Percentiles rank a stretch among this genome's conserved stretches.
Evolutionary conservation across 2,797 vertebrate genomes (phyloP).

Genomic region (Eulemur mongoz): DNA sequence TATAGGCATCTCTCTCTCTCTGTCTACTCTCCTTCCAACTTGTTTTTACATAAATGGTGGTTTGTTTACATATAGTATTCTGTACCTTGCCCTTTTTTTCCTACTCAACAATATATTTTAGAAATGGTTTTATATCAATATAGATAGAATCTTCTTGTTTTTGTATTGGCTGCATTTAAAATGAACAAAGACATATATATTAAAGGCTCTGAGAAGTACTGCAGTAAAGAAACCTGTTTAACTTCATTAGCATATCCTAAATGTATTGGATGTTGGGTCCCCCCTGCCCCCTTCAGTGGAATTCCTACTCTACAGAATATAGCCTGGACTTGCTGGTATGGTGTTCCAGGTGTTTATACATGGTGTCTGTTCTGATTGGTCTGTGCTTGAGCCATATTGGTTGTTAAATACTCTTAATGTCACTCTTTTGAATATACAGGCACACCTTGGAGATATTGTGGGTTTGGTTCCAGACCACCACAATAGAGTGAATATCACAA

Average conservation of each 20-base stretch:
- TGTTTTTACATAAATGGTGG: background rate
- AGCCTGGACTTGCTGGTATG: background rate
- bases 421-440: background rate
- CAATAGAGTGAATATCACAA: background rate
- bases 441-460: background rate
- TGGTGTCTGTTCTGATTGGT: background rate
- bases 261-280: background rate
- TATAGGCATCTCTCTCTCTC: background rate
- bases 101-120: background rate
- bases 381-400: background rate
- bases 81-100: background rate
- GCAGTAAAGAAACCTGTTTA: background rate
- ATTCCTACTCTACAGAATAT: background rate
- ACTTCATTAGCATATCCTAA: background rate
- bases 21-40: background rate
- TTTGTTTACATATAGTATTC: background rate
- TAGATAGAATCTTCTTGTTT: background rate
- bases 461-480: background rate
- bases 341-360: background rate
- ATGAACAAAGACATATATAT: background rate
- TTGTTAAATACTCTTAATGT: background rate
- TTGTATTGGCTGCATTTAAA: background rate
- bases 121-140: background rate
- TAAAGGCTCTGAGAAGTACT: conserved; percentile 21
- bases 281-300: background rate